Percentiles rank a stretch among this genome's conserved stretches.
Conservation (phyloP, 2,113 vertebrate species). For the Arvicanthis niloticus region DNA sequence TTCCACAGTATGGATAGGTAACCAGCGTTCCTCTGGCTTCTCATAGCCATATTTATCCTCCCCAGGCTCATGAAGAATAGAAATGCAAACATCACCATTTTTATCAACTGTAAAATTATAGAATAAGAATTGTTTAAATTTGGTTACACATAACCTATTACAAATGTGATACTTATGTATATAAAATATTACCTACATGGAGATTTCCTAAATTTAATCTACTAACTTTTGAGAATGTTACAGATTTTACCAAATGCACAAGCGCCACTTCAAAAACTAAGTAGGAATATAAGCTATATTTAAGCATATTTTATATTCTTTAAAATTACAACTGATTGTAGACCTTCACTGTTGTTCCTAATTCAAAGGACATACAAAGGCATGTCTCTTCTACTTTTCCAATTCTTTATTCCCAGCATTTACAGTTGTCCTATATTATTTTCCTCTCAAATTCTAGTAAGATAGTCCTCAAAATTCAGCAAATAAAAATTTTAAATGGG, state of each 20-base stretch:
- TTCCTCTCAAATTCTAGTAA: not conserved
- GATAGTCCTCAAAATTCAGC: not conserved
- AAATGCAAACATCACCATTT: slow-evolving; percentile 99
- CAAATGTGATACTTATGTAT: not conserved
- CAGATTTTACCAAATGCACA: slow-evolving; percentile 25
- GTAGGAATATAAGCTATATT: not conserved
- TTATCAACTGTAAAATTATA: slow-evolving; percentile 94
- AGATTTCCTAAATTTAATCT: slow-evolving; percentile 40
- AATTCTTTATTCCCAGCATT: not conserved
- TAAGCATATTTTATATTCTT: not conserved
- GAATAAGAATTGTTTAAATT: slow-evolving; percentile 10
- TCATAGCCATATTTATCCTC: slow-evolving; percentile 99
- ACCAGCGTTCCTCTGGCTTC: slow-evolving; percentile 99
- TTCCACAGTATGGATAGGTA: slow-evolving; percentile 99
- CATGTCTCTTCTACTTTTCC: not conserved
- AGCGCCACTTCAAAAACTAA: not conserved
- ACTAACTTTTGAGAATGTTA: slow-evolving; percentile 17
- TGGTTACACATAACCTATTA: not conserved
- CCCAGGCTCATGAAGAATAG: slow-evolving; percentile 99
- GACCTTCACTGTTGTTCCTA: not conserved
- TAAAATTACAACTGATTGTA: not conserved
- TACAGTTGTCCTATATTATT: not conserved
- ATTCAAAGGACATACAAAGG: not conserved
- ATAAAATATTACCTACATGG: slow-evolving; percentile 18
- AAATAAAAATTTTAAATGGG: not conserved